Percentiles rank a stretch among this genome's conserved stretches.
phyloP scores from a whole-genome alignment of 2,888 invertebrate species.

The Papilio gigon region DNA sequence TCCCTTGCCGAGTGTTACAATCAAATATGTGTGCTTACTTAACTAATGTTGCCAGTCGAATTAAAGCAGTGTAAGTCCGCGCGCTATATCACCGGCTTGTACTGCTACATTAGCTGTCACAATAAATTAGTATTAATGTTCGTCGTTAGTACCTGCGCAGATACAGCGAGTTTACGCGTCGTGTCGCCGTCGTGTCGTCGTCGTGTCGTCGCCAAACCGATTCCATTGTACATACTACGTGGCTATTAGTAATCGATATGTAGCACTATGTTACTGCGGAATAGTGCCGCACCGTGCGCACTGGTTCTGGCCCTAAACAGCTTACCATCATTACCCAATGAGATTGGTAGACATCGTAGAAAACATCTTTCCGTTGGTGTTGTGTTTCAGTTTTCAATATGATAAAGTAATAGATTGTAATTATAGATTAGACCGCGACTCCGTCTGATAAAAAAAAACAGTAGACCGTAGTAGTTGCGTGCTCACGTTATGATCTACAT shows the following conservation, averaged over 20 bases:
- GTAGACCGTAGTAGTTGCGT: too few relatives aligned
- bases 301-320: too few relatives aligned
- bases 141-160: background rate
- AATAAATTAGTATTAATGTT: constrained; percentile 34
- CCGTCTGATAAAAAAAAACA: too few relatives aligned
- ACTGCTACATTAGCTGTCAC: constrained; percentile 13
- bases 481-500: too few relatives aligned
- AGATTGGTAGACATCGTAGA: too few relatives aligned
- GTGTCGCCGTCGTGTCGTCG: constrained; percentile 10
- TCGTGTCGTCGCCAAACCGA: constrained; percentile 14
- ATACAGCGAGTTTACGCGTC: constrained; percentile 9
- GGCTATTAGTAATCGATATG: constrained; percentile 26
- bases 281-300: too few relatives aligned
- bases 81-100: background rate
- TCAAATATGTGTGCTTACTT: background rate
- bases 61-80: background rate
- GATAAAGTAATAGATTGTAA: too few relatives aligned
- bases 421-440: too few relatives aligned
- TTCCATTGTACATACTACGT: constrained; percentile 2
- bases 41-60: background rate
- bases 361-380: too few relatives aligned
- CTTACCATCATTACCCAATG: too few relatives aligned
- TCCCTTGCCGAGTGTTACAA: background rate
- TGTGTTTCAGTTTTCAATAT: too few relatives aligned
- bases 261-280: too few relatives aligned